Percentiles rank a stretch among this genome's conserved stretches.
phyloP scores from a whole-genome alignment of 2,888 invertebrate genomes.

The Melanostoma scalare region DNA sequence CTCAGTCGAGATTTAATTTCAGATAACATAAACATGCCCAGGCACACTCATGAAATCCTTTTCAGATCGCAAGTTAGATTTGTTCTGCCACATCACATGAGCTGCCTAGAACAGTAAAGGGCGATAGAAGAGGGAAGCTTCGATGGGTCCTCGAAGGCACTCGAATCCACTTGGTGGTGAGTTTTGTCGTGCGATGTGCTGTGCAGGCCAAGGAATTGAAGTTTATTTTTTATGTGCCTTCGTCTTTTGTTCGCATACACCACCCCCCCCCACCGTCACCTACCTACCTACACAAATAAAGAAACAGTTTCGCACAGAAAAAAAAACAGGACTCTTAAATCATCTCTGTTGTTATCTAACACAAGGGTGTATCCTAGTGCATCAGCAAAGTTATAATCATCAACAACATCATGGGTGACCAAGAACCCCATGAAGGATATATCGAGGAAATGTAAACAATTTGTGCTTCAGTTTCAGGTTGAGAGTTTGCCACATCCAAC shows the following conservation, averaged over 20 bases:
- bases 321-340: slow-evolving; percentile 31
- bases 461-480: slow-evolving; percentile 55
- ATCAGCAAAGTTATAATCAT: slow-evolving; percentile 42
- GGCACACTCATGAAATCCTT: slow-evolving; percentile 65
- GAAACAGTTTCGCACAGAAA: slow-evolving; percentile 30
- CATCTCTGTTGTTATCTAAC: slow-evolving; percentile 41
- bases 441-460: slow-evolving; percentile 70
- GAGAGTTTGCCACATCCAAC: slow-evolving; percentile 30
- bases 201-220: slow-evolving; percentile 24
- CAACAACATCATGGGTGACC: slow-evolving; percentile 46
- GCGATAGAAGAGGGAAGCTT: slow-evolving; percentile 19
- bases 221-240: slow-evolving; percentile 28
- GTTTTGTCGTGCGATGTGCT: background rate
- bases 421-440: slow-evolving; percentile 32
- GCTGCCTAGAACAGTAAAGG: background rate
- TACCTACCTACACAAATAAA: slow-evolving; percentile 36
- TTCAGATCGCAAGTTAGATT: slow-evolving; percentile 70
- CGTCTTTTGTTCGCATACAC: slow-evolving; percentile 58
- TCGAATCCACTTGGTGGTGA: slow-evolving; percentile 44
- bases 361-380: slow-evolving; percentile 44
- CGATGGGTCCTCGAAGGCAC: slow-evolving; percentile 57
- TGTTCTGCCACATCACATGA: slow-evolving; percentile 20
- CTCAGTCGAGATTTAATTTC: slow-evolving; percentile 71
- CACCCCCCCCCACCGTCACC: background rate
- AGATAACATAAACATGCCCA: slow-evolving; percentile 68